Conservation (phyloP, 1,140 invertebrate genomes). For the Proctacanthus coquilletti region DNA sequence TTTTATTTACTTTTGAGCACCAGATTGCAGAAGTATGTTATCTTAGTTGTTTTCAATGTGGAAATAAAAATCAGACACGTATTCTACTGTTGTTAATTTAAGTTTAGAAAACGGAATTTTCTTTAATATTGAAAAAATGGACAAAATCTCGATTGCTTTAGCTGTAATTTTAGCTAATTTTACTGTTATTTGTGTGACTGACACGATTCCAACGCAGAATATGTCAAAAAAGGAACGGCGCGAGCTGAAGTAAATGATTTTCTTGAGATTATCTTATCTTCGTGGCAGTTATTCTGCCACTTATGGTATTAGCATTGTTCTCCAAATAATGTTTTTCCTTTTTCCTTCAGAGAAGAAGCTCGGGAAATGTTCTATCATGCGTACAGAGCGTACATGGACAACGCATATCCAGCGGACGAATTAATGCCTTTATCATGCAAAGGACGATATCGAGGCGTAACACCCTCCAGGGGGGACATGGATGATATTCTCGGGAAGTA, state of each 20-base stretch:
- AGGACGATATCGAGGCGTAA: conserved; percentile 73
- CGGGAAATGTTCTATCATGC: conserved; percentile 95
- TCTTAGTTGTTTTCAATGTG: too few relatives aligned
- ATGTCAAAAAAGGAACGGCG: conserved; percentile 41
- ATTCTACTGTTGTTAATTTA: too few relatives aligned
- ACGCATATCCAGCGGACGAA: conserved; percentile 97
- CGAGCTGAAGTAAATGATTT: conserved; percentile 32
- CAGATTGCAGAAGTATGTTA: too few relatives aligned
- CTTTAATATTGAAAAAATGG: conserved; percentile 8
- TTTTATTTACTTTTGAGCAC: too few relatives aligned
- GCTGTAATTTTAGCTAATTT: conserved; percentile 5
- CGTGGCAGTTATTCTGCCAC: background rate
- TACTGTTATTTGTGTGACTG: conserved; percentile 9
- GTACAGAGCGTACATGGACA: conserved; percentile 91
- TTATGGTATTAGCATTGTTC: background rate
- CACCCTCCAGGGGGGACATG: conserved; percentile 83
- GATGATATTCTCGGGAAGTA: conserved; percentile 94
- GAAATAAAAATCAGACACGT: too few relatives aligned
- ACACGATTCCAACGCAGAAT: conserved; percentile 30
- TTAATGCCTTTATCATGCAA: conserved; percentile 93
- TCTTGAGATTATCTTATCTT: background rate
- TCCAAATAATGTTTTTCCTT: background rate
- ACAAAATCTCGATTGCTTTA: conserved; percentile 3
- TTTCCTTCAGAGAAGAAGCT: conserved; percentile 37
- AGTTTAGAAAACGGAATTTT: conserved; percentile 11